Base-by-base conservation (phyloP, 2,113 vertebrate genomes). In the Donacobius atricapilla region DNA sequence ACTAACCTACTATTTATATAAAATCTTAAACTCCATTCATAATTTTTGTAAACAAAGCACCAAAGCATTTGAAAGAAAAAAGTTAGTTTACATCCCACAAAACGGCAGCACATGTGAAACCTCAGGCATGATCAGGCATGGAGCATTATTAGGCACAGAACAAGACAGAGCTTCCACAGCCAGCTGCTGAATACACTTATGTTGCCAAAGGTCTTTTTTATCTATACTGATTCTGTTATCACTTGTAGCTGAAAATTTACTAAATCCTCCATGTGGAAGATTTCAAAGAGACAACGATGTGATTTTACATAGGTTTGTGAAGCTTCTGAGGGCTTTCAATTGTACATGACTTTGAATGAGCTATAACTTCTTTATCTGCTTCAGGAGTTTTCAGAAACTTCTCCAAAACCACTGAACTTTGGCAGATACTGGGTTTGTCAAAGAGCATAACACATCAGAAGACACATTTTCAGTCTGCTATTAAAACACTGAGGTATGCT, bases 11-110 rank as follows among this genome's bases (percentile, higher is more conserved):
- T 93, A 76, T 54, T 79, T 58, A 87, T 88, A 88, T 25, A 85
- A 89, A 96, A 92, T 83, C 87, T 91, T 89, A 69, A 76, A 96
- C 39, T 88, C 81, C 81, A 73, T 83, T 88, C 54, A 25, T 91
- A 61, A 69, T 85, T 93, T 90, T 50, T 93, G 94, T 96, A 94
- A 97, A 96, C 92, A 90, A 95, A 96, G 92, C 86, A 95, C 93
- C 87, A 95, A 97, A 81, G 83, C 83, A 75, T 81, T 64, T 78
- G 64, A 96, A 82, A 92, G 64, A 91, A 90, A 76, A 79, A 64
- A n/a, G 94, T 96, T 97, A 97, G 96, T 96, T 95, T 87, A 90
- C 83, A 93, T 79, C 88, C 76, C 48, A 68, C 79, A 73, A 93
- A 95, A 95, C 45, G 89, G 90, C 92, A 96, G 92, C 90, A 93